Percentiles rank a stretch among this genome's conserved stretches.
Evolutionary conservation across 2,113 vertebrate genomes (phyloP).

Genomic region (Zingel zingel): DNA sequence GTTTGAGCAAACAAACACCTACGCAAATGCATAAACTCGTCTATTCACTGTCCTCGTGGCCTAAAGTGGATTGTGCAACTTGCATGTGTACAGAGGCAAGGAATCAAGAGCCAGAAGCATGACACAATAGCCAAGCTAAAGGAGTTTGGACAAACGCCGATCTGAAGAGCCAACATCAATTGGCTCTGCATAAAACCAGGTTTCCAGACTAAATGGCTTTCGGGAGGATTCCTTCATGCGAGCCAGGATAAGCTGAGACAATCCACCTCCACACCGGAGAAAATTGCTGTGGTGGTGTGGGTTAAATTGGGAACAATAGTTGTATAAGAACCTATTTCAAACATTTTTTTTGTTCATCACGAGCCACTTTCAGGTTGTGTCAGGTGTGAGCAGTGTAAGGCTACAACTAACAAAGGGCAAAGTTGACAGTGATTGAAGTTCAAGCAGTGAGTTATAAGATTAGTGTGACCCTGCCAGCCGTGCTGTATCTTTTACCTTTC

Average conservation of each 20-base stretch:
- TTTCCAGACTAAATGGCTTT: slow-evolving; percentile 75
- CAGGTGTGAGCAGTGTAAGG: not conserved
- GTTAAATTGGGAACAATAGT: no score
- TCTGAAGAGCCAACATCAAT: slow-evolving; percentile 46
- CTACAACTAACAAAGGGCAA: not conserved
- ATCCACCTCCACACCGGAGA: slow-evolving; percentile 29
- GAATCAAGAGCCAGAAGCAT: slow-evolving; percentile 50
- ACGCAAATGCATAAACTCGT: slow-evolving; percentile 45
- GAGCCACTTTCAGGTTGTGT: not conserved
- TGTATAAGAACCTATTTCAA: no score
- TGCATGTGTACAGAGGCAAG: slow-evolving; percentile 21
- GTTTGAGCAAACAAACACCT: slow-evolving; percentile 48
- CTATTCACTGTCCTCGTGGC: slow-evolving; percentile 33
- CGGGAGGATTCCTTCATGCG: slow-evolving; percentile 62
- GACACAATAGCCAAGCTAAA: slow-evolving; percentile 58
- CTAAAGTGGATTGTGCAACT: slow-evolving; percentile 41
- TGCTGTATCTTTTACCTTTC: no score
- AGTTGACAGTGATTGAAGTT: slow-evolving; percentile 9
- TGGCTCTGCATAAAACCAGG: slow-evolving; percentile 60
- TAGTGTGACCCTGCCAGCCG: no score
- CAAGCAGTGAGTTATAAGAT: not conserved
- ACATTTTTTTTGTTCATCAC: no score
- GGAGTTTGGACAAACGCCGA: slow-evolving; percentile 60
- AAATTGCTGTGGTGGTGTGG: not conserved
- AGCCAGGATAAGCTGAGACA: slow-evolving; percentile 66